Base-by-base conservation (phyloP, 2,797 vertebrate genomes). In the Enteromius treurensis region DNA sequence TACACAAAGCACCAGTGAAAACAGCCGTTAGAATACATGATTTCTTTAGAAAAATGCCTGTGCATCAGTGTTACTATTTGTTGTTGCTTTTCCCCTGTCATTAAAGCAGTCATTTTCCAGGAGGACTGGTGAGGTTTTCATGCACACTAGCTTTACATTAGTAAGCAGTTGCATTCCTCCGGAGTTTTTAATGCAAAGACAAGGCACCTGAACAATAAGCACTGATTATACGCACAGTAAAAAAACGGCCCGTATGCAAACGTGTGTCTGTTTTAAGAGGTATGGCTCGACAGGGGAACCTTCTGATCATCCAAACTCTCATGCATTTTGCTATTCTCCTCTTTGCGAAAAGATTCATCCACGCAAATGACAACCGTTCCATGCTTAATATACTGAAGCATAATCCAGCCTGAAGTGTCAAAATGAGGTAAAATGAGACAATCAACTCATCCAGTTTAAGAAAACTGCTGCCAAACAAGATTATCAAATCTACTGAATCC, bases 171-270 rank as follows among this genome's bases (percentile, higher is more conserved):
- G 88, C 80, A 84, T 88, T 88, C 71, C 84, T 90, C 86, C 81
- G 88, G 82, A 86, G 71, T 85, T 88, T 78, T 84, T 77, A 26
- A 90, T 89, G 84, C 83, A 89, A 88, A 89, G 73, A 90, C 87
- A 89, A 77, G 82, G 70, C 85, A 93, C 93, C 93, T 93, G 90
- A 94, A 91, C 87, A 88, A 81, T 80, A 79, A 37, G 40, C 55
- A 86, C 40, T 73, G 75, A 76, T 78, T n/a, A 68, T 13, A 85
- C 1, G 26, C 47, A 78, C 29, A 32, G 26, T 71, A 53, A 32
- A 67, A 51, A 78, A 34, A 55, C 9, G 11, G 42, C 60, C 55
- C 37, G 68, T 40, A 23, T 80, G 51, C 37, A 75, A 58, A 47
- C 13, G 14, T 42, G 42, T 65, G 67, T 79, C 26, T 78, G 55